Evolutionary conservation across 2,113 vertebrate species (phyloP), one percentile per base, ranked within the genome.

Genomic region (Marmota monax): DNA sequence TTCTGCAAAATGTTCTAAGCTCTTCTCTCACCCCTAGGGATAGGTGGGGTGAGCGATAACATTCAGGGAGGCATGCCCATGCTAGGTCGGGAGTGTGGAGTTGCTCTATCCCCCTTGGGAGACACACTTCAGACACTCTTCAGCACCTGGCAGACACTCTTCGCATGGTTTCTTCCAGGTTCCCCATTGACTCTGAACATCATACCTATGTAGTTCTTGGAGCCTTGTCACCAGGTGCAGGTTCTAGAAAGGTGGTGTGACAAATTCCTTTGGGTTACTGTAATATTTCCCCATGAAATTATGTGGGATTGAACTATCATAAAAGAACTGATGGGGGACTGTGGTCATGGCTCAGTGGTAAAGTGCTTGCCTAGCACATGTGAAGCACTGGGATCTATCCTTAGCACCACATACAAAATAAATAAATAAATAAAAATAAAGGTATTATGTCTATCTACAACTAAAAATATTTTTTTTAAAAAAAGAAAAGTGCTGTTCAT

Each of bases 71-170:
- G 13, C 17, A 12, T 18, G 12, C 4, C 18, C 13, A 42, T 37
- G 7, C 17, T 1, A 76, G 51, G 18, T 22, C 51, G n/a, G 13
- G 27, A 37, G 9, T 27, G 3, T 51, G 13, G 11, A 1, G 13
- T 27, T 2, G 0, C 29, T 82, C 10, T 37, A 4, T 48, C 2
- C 48, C 27, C 8, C 56, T 42, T 7, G 65, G 2, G 14, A 53
- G 6, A 8, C 45, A 45, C 45, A 9, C 45, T 45, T 45, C 45
- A 45, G 45, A 45, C 45, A 45, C 4, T 17, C 37, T 72, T 82
- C n/a, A 63, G 82, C 22, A 4, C 58, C 25, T 23, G 5, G 65
- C 12, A 53, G 20, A 16, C 8, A 7, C 1, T 88, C 23, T 34
- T 72, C 48, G n/a, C 1, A 1, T 2, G 2, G 2, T 3, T 61